Conservation (phyloP, 2,797 vertebrate genomes). For the Scleropages formosus region DNA sequence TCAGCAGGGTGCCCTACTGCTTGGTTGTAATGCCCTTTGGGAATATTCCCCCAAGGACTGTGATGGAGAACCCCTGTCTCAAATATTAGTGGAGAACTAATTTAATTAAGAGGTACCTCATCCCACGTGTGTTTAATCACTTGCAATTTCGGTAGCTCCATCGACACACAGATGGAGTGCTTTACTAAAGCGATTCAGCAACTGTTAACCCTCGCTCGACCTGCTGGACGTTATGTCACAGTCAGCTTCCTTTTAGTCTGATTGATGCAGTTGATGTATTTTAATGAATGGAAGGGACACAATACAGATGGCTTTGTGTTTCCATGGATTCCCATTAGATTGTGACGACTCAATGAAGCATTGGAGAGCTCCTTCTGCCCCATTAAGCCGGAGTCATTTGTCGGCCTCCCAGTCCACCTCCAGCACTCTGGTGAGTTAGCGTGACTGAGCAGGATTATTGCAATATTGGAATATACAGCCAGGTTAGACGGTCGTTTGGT, state of each 20-base stretch:
- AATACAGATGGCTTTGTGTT: not conserved
- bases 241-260: slow-evolving; percentile 40
- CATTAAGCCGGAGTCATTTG: slow-evolving; percentile 61
- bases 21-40: too few species aligned
- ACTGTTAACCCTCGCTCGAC: slow-evolving; percentile 5
- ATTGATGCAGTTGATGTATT: not conserved
- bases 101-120: too few species aligned
- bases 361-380: slow-evolving; percentile 68
- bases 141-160: too few species aligned
- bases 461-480: not conserved
- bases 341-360: slow-evolving; percentile 77
- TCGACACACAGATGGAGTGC: not conserved
- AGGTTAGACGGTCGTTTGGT: too few species aligned
- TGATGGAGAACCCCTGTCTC: too few species aligned
- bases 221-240: slow-evolving; percentile 33
- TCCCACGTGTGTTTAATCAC: too few species aligned
- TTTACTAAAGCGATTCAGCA: slow-evolving; percentile 1
- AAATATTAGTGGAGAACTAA: too few species aligned
- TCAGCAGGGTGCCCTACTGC: too few species aligned
- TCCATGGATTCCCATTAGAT: slow-evolving; percentile 55
- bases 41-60: too few species aligned
- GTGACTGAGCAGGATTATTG: not conserved
- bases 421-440: slow-evolving; percentile 81
- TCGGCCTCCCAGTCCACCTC: slow-evolving; percentile 84
- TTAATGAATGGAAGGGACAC: not conserved